Percentiles rank a stretch among this genome's conserved stretches.
These are phyloP conservation scores for Teleogryllus oceanicus DNA, from an alignment of 2,888 invertebrate species.

Conservation along the genomic window DNA sequence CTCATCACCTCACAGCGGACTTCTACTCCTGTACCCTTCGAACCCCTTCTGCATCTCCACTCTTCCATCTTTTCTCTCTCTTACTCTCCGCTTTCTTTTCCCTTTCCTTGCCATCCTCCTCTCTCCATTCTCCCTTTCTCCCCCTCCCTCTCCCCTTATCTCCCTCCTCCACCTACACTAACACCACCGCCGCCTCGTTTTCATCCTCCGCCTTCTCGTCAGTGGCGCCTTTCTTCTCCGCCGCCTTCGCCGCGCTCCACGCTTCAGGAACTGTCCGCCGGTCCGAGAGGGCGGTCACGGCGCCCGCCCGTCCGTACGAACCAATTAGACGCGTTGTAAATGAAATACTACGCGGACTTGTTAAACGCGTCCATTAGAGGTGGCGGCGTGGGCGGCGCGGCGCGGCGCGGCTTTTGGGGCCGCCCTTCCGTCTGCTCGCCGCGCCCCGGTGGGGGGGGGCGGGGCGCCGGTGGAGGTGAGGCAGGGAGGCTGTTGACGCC, in stretches of 20 bases:
- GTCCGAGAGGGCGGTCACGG: neutral
- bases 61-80: neutral
- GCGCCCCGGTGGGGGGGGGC: too few species aligned
- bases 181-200: too few species aligned
- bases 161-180: too few species aligned
- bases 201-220: too few species aligned
- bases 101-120: too few species aligned
- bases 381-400: neutral
- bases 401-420: neutral
- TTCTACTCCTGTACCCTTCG: neutral
- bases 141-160: too few species aligned
- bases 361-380: slow-evolving; percentile 2
- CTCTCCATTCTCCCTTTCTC: too few species aligned
- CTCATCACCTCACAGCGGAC: too few species aligned
- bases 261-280: neutral
- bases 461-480: too few species aligned
- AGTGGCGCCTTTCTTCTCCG: too few species aligned
- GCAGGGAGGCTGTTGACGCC: too few species aligned
- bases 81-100: neutral
- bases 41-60: neutral
- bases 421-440: neutral
- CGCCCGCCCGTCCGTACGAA: neutral
- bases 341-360: slow-evolving; percentile 2
- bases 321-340: slow-evolving; percentile 9
- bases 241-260: too few species aligned